Percentiles rank a stretch among this genome's conserved stretches.
phyloP scores from a whole-genome alignment of 2,113 vertebrate species.

The Phrynosoma blainvillii region DNA sequence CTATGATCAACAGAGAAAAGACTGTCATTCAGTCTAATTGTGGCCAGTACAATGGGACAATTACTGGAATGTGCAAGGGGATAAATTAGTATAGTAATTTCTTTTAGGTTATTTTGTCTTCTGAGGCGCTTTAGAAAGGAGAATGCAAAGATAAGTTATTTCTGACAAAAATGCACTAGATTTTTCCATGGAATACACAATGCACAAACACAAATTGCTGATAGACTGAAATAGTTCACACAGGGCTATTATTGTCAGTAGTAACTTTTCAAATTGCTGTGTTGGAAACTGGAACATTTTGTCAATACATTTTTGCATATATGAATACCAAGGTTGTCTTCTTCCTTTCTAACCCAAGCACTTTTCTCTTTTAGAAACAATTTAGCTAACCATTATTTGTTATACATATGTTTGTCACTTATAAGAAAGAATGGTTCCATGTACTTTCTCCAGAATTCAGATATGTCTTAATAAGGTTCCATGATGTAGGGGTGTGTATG shows the following conservation, averaged over 20 bases:
- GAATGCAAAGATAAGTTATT: constrained; percentile 37
- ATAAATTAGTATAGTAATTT: constrained; percentile 54
- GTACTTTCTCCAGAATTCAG: background rate
- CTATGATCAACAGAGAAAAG: constrained; percentile 61
- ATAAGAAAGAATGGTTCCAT: background rate
- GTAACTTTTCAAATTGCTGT: constrained; percentile 59
- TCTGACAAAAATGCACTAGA: constrained; percentile 28
- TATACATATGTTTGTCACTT: background rate
- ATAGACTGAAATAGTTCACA: constrained; percentile 72
- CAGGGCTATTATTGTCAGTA: constrained; percentile 50
- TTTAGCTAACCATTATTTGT: background rate
- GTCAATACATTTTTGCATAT: constrained; percentile 47
- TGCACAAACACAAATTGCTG: constrained; percentile 65
- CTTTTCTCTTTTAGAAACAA: constrained; percentile 6
- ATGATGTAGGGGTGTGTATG: background rate
- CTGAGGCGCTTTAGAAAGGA: constrained; percentile 48
- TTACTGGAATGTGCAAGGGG: constrained; percentile 47
- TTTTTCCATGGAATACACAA: constrained; percentile 52
- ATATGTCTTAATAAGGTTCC: background rate
- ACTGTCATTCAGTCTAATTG: constrained; percentile 49
- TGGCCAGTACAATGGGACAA: constrained; percentile 51
- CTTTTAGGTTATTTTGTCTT: constrained; percentile 64
- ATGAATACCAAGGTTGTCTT: constrained; percentile 45
- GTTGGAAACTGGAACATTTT: constrained; percentile 54
- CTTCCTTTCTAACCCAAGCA: background rate